A percentile compares a stretch with the other conserved stretches of the same genome.
Evolutionary conservation across 2,888 invertebrate species (phyloP).

Genomic region (Anorthoa munda): DNA sequence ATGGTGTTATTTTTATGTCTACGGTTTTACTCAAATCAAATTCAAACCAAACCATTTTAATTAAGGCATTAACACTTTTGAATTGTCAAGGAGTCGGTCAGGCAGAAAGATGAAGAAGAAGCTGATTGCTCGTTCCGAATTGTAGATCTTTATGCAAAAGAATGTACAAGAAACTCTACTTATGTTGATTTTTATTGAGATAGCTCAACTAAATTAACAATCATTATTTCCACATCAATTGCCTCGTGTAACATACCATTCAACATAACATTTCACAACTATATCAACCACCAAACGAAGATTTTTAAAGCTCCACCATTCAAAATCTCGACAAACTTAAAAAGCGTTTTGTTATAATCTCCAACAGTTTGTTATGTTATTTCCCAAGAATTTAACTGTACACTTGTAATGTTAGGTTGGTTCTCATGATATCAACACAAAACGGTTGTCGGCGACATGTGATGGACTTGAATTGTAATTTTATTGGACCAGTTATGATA

Average conservation of each 20-base stretch:
- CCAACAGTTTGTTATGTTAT: constrained; percentile 25
- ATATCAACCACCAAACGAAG: neutral
- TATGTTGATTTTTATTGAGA: neutral
- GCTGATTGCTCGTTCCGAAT: too few relatives aligned
- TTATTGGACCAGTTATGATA: constrained; percentile 50
- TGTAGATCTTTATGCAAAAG: too few relatives aligned
- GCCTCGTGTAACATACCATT: neutral
- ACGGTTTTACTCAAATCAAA: too few relatives aligned
- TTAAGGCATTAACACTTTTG: too few relatives aligned
- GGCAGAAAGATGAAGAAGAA: too few relatives aligned
- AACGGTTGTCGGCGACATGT: constrained; percentile 37
- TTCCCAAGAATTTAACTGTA: constrained; percentile 59
- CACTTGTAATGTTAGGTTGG: constrained; percentile 28
- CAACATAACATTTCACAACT: neutral
- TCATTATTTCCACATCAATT: neutral
- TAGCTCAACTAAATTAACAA: neutral
- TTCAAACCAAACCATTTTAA: too few relatives aligned
- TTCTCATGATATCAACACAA: constrained; percentile 34
- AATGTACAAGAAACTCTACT: too few relatives aligned
- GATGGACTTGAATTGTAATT: constrained; percentile 40
- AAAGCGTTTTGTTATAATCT: constrained; percentile 42
- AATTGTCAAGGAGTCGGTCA: too few relatives aligned
- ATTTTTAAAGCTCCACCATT: neutral
- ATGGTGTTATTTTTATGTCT: too few relatives aligned
- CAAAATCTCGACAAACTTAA: constrained; percentile 14